A percentile compares a stretch with the other conserved stretches of the same genome.
These are phyloP conservation scores for Caenorhabditis sulstoni DNA, from an alignment of 2,888 invertebrate species.

Conservation along the genomic window DNA sequence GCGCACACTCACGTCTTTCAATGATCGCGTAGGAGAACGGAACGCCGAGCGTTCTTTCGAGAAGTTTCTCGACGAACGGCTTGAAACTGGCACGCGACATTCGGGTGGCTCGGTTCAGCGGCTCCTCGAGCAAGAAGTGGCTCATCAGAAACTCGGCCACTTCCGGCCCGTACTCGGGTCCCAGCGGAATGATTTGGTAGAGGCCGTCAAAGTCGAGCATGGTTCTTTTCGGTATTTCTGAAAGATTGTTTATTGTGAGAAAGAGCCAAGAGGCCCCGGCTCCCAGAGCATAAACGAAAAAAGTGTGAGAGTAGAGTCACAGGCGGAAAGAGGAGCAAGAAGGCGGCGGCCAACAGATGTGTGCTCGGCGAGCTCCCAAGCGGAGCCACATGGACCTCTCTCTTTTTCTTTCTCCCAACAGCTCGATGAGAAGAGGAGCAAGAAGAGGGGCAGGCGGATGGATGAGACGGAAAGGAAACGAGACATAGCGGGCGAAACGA, in stretches of 20 bases:
- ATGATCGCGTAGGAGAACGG: slow-evolving; percentile 42
- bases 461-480: slow-evolving; percentile 22
- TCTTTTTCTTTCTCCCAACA: background rate
- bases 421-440: background rate
- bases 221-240: too few species aligned
- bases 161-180: slow-evolving; percentile 2
- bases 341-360: too few species aligned
- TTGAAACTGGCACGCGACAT: slow-evolving; percentile 30
- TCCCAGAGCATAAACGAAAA: too few species aligned
- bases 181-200: slow-evolving; percentile 13
- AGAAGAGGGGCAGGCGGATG: slow-evolving; percentile 20
- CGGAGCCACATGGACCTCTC: too few species aligned
- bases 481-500: background rate
- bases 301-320: too few species aligned
- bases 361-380: background rate
- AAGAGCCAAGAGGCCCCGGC: background rate
- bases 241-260: slow-evolving; percentile 4
- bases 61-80: slow-evolving; percentile 45
- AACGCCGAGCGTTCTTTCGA: slow-evolving; percentile 33
- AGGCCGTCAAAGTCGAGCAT: slow-evolving; percentile 4
- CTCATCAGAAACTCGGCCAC: slow-evolving; percentile 37
- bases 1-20: slow-evolving; percentile 29
- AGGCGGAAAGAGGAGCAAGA: too few species aligned
- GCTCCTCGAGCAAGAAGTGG: slow-evolving; percentile 50
- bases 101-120: slow-evolving; percentile 42